These are phyloP conservation scores for Rhinophrynus dorsalis DNA, from an alignment of 2,797 vertebrate genomes.

Conservation along the genomic window DNA sequence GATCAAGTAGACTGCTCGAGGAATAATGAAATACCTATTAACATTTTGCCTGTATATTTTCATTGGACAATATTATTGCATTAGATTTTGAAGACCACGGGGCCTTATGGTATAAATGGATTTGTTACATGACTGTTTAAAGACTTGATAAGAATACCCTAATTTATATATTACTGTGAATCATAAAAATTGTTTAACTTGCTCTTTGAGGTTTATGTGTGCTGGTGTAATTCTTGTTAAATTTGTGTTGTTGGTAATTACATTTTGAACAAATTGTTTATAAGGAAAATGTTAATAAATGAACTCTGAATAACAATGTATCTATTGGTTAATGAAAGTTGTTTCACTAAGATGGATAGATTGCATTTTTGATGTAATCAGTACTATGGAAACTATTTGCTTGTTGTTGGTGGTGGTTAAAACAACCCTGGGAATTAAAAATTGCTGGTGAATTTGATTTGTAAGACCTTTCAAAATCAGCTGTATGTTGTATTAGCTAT, in stretches of 20 bases:
- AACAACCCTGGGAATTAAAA: too few relatives aligned
- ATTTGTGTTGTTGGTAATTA: conserved; percentile 36
- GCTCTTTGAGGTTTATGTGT: conserved; percentile 57
- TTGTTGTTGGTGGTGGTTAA: too few relatives aligned
- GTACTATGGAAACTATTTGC: too few relatives aligned
- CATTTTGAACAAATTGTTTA: conserved; percentile 46
- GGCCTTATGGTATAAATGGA: conserved; percentile 72
- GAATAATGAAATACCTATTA: background rate
- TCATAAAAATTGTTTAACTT: conserved; percentile 51
- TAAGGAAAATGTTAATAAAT: conserved; percentile 42
- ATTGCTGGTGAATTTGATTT: too few relatives aligned
- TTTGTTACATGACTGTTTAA: conserved; percentile 62
- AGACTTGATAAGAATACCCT: conserved; percentile 62
- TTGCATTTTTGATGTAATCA: too few relatives aligned
- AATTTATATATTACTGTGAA: conserved; percentile 65
- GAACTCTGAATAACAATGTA: conserved; percentile 10
- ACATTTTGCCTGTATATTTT: conserved; percentile 35
- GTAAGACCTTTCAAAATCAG: too few relatives aligned
- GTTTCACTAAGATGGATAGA: background rate
- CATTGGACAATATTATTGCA: conserved; percentile 60
- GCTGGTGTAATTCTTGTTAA: conserved; percentile 52
- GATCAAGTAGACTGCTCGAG: conserved; percentile 10
- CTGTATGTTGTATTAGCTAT: too few relatives aligned
- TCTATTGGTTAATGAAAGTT: too few relatives aligned
- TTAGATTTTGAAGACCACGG: conserved; percentile 71